Evolutionary conservation across 2,797 vertebrate species (phyloP), one percentile per base, ranked within the genome.

Genomic region (Typhlichthys subterraneus): DNA sequence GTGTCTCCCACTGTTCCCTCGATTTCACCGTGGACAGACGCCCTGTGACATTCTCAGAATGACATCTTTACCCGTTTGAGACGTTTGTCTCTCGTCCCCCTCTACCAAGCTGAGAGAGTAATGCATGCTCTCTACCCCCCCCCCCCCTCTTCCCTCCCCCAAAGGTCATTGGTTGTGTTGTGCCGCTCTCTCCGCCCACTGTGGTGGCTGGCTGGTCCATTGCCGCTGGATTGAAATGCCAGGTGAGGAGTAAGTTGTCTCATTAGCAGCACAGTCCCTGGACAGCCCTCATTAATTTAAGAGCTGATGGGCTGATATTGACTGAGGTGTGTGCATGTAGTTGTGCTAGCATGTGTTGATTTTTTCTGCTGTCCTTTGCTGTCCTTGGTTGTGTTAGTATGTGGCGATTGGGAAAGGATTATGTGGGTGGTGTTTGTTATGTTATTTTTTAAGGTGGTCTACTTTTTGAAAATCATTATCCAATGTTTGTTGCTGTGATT

Each of bases 221-320:
- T 77, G 68, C 23, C 53, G 58, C 33, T 47, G 53, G 72, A 59
- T 61, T 54, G 75, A 83, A 82, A 82, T 71, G 67, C 73, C 65
- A 80, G 59, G 68, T 47, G 72, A 80, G 66, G 65, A 79, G 72
- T 80, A 83, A 78, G 85, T 80, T 79, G 73, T 84, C 77, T 90
- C 72, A 79, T 88, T 87, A 81, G 52, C 17, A 60, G 46, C 55
- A 45, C 2, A 17, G 50, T 78, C 63, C 80, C 71, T 72, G 61
- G 75, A 73, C 68, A 65, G 62, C 70, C 65, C 69, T 88, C 77
- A 66, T 87, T 88, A 80, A 85, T 83, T 69, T 69, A 68, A 72
- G 58, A 51, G 63, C 69, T 77, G 69, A 87, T 84, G 65, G 73
- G 78, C 69, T 71, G n/a, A 65, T 59, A 57, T 70, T 65, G 71